Evolutionary conservation across 2,888 invertebrate genomes (phyloP).

Genomic region (Drosophila macrospina): DNA sequence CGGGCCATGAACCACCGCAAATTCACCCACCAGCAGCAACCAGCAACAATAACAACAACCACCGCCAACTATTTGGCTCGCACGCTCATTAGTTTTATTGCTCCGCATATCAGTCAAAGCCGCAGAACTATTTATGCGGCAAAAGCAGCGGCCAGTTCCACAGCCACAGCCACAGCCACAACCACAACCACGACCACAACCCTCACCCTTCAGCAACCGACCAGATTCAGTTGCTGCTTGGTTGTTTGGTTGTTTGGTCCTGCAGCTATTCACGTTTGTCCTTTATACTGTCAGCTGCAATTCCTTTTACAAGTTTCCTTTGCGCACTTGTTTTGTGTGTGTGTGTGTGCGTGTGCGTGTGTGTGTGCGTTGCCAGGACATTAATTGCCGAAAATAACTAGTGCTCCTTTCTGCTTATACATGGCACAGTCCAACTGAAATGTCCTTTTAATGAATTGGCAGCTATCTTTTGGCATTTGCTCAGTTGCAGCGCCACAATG

Average conservation of each 20-base stretch:
- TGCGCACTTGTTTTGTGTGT: constrained; percentile 32
- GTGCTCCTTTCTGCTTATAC: constrained; percentile 20
- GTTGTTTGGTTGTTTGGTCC: too few species aligned
- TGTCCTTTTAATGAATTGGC: constrained; percentile 63
- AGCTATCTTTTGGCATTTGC: constrained; percentile 43
- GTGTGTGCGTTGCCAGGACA: constrained; percentile 39
- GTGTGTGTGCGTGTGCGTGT: constrained; percentile 17
- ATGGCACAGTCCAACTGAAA: constrained; percentile 22
- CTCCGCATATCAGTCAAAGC: constrained; percentile 82
- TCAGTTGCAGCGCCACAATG: constrained; percentile 45
- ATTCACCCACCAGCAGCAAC: constrained; percentile 23
- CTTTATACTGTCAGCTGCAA: constrained; percentile 29
- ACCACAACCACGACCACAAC: neutral
- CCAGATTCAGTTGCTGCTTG: too few species aligned
- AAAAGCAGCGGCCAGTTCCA: constrained; percentile 32
- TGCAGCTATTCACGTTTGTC: constrained; percentile 16
- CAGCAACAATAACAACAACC: constrained; percentile 34
- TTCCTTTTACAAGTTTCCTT: constrained; percentile 30
- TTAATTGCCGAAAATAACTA: constrained; percentile 68
- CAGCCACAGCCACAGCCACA: neutral
- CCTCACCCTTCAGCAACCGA: neutral
- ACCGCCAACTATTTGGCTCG: constrained; percentile 75
- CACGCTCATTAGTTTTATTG: constrained; percentile 84
- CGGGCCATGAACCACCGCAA: constrained; percentile 15
- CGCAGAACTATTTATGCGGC: constrained; percentile 79